phyloP scores from a whole-genome alignment of 2,888 invertebrate species.

The Eupithecia dodoneata region DNA sequence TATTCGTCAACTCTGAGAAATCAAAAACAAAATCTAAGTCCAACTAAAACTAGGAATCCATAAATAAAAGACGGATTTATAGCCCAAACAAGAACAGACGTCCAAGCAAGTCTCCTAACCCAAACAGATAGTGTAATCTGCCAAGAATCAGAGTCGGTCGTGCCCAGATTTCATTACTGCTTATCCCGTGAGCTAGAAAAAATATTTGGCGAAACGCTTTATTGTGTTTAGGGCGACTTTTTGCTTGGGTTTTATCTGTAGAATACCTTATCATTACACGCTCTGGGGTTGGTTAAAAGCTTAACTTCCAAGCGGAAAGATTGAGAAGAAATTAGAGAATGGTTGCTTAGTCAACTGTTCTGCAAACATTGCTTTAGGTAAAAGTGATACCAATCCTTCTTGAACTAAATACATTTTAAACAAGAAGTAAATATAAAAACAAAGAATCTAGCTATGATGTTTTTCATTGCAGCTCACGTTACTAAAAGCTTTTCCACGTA shows the following conservation, averaged over 20 bases:
- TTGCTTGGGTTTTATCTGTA: constrained; percentile 13
- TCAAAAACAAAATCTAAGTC: not conserved
- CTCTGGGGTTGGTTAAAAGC: not conserved
- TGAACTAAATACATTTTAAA: no score
- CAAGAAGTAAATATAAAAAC: no score
- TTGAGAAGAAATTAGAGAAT: not conserved
- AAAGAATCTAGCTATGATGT: no score
- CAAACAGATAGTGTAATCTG: constrained; percentile 10
- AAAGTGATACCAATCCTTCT: no score
- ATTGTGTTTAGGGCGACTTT: not conserved
- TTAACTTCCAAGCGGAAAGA: not conserved
- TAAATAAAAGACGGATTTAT: not conserved
- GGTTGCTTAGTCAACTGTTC: not conserved
- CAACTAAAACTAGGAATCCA: not conserved
- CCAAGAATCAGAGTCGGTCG: not conserved
- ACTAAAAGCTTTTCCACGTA: no score
- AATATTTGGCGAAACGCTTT: constrained; percentile 14
- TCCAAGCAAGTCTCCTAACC: not conserved
- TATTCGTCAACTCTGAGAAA: not conserved
- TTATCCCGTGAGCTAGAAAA: constrained; percentile 9
- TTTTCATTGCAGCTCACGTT: no score
- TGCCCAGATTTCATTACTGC: constrained; percentile 15
- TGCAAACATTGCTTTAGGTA: not conserved
- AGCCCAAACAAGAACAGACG: constrained; percentile 2
- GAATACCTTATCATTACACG: not conserved